phyloP scores from a whole-genome alignment of 2,888 invertebrate genomes.

The Thereva unica region DNA sequence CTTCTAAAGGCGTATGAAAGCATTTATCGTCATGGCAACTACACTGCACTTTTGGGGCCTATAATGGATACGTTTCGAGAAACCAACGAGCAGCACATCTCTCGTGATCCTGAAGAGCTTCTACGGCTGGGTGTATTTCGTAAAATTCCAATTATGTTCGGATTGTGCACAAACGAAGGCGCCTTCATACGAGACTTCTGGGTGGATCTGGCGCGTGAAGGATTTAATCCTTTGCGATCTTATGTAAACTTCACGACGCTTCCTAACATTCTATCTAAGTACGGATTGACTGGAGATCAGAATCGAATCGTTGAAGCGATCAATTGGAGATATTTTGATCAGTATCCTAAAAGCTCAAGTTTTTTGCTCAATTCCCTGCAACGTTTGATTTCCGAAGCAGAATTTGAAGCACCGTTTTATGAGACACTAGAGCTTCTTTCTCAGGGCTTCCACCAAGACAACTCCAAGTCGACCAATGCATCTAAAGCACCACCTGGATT shows the following conservation, averaged over 20 bases:
- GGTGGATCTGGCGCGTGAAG: constrained; percentile 64
- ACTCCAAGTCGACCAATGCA: neutral
- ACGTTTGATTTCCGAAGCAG: constrained; percentile 53
- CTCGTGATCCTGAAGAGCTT: constrained; percentile 59
- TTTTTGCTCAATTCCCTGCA: constrained; percentile 54
- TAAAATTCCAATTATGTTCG: constrained; percentile 68
- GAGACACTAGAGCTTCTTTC: constrained; percentile 49
- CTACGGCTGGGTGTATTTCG: constrained; percentile 61
- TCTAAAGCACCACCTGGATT: constrained; percentile 32
- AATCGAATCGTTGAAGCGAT: constrained; percentile 50
- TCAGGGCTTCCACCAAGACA: constrained; percentile 6
- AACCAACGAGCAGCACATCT: constrained; percentile 64
- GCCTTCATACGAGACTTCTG: constrained; percentile 66
- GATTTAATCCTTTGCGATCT: constrained; percentile 61
- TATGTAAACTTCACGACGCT: constrained; percentile 65
- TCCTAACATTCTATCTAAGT: constrained; percentile 62
- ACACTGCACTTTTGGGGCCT: constrained; percentile 65
- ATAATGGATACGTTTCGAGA: constrained; percentile 64
- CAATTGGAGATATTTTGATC: constrained; percentile 55
- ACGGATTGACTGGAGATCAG: constrained; percentile 49
- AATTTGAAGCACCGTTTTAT: constrained; percentile 55
- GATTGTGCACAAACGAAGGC: constrained; percentile 70
- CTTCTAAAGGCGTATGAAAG: constrained; percentile 64
- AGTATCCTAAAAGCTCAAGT: constrained; percentile 43
- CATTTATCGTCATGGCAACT: constrained; percentile 65